Evolutionary conservation across 2,797 vertebrate genomes (phyloP), one percentile per base, ranked within the genome.

Genomic region (Pogonophryne albipinna): DNA sequence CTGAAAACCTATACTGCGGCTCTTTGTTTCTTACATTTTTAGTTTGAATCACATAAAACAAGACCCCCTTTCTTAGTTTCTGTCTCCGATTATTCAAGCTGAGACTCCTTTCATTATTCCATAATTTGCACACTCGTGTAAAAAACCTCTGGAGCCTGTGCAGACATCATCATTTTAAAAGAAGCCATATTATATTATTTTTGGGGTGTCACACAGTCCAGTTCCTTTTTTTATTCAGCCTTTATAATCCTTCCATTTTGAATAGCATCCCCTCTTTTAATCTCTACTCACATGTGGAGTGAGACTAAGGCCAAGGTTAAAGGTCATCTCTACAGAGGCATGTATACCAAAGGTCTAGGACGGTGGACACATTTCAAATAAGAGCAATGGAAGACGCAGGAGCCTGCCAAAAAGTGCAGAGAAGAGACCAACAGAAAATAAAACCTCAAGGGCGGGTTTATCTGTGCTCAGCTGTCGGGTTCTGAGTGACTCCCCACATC

Each of bases 251-350:
- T 27, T 4, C 27, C 27, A 27, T 4, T 27, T 27, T 4, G 4
- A 27, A 27, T 27, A 4, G 27, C 27, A 27, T 27, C 27, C 27
- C 27, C 27, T 27, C 27, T 27, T 27, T 27, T 27, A 27, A 27
- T 27, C 27, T 53, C 49, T 31, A 6, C 13, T 42, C 66, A 44
- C 62, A 64, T 44, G 34, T 4, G 4, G 85, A 85, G 71, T 59
- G 52, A 44, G 17, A 78, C 77, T 83, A 83, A 84, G 69, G 80
- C 59, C 61, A 55, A 77, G 80, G 85, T 80, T 14, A 80, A 84
- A 85, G 79, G 79, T 76, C 55, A 68, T 23, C 23, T 76, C 67
- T 34, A 16, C 59, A 0, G 14, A 52, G 68, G 56, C 44, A 12
- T 42, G 75, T 57, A 46, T 66, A 66, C 63, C 59, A 78, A 65